These are phyloP conservation scores for Zaprionus africanus DNA, from an alignment of 1,140 invertebrate species.

Conservation along the genomic window DNA sequence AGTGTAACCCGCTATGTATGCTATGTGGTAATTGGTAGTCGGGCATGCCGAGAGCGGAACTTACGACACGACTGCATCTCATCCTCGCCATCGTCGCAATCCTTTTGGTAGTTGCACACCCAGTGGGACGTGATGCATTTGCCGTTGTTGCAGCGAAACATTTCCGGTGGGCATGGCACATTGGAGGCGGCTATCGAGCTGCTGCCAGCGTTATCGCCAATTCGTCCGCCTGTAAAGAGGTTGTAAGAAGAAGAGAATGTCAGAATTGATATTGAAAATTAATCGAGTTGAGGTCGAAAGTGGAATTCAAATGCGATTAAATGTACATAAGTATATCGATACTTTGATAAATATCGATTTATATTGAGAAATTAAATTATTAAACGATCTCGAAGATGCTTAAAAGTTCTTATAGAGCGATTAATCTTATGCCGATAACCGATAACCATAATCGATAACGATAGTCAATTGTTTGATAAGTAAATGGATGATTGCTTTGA, in stretches of 20 bases:
- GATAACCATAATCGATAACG: too few species aligned
- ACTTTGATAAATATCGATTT: too few species aligned
- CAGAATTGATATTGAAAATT: background rate
- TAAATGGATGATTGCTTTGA: too few species aligned
- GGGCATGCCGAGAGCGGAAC: conserved; percentile 84
- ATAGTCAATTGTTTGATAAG: too few species aligned
- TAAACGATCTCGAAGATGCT: too few species aligned
- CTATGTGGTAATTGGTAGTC: background rate
- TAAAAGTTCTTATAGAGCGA: too few species aligned
- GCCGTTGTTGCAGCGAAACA: conserved; percentile 93
- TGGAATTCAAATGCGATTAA: too few species aligned
- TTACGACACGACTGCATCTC: conserved; percentile 95
- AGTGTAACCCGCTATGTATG: background rate
- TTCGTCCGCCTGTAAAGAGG: conserved; percentile 51
- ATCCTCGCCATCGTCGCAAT: conserved; percentile 95
- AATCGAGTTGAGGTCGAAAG: background rate
- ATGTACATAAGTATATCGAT: too few species aligned
- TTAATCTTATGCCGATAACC: too few species aligned
- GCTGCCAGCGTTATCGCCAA: conserved; percentile 45
- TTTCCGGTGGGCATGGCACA: conserved; percentile 87
- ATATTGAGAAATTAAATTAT: too few species aligned
- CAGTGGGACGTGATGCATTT: conserved; percentile 93
- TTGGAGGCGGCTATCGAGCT: conserved; percentile 52
- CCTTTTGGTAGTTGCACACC: conserved; percentile 96
- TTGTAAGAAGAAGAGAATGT: background rate